phyloP scores from a whole-genome alignment of 1,140 invertebrate genomes.

The Paralvinella palmiformis region DNA sequence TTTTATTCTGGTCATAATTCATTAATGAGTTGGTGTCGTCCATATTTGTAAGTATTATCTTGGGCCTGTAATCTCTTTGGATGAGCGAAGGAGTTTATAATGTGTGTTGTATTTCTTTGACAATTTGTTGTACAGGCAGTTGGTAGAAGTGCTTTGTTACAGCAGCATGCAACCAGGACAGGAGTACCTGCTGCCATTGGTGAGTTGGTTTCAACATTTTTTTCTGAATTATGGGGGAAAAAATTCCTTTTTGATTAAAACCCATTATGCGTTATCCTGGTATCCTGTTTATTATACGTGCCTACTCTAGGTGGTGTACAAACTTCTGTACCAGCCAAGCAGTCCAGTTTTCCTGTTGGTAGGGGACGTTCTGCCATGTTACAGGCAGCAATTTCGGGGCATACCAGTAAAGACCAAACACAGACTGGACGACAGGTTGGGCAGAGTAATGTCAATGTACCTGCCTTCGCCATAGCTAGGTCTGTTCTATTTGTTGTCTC shows the following conservation, averaged over 20 bases:
- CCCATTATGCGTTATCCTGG: not conserved
- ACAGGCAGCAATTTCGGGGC: too few relatives aligned
- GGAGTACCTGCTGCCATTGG: not conserved
- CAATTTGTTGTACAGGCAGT: slow-evolving; percentile 10
- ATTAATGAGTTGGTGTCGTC: not conserved
- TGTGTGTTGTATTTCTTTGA: not conserved
- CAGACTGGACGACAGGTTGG: too few relatives aligned
- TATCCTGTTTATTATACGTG: not conserved
- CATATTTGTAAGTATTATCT: not conserved
- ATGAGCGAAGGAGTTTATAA: not conserved
- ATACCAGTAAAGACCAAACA: too few relatives aligned
- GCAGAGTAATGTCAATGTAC: too few relatives aligned
- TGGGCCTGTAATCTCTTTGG: not conserved
- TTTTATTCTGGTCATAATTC: not conserved
- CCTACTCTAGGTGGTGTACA: not conserved
- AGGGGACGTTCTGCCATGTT: too few relatives aligned
- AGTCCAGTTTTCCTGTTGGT: too few relatives aligned
- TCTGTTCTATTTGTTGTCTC: too few relatives aligned
- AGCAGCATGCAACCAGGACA: not conserved
- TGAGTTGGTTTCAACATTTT: not conserved
- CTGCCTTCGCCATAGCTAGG: too few relatives aligned
- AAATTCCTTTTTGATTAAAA: not conserved
- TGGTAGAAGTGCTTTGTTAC: slow-evolving; percentile 20
- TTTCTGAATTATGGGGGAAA: not conserved
- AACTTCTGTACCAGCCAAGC: not conserved